A percentile compares a stretch with the other conserved stretches of the same genome.
Evolutionary conservation across 2,797 vertebrate species (phyloP).

Genomic region (Galago senegalensis): DNA sequence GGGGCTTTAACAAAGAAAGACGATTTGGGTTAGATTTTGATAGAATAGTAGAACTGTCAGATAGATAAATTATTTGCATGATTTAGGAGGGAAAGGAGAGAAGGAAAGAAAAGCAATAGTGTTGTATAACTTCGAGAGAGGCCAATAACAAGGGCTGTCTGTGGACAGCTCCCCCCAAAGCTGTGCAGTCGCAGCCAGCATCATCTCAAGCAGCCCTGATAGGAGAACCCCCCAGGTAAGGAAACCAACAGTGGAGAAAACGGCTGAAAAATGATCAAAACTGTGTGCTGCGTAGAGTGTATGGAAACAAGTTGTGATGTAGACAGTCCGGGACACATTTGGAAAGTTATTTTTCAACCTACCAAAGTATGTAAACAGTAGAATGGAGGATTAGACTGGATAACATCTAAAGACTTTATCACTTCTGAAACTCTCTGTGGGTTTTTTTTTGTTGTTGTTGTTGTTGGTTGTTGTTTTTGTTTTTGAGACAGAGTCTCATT

Average conservation of each 20-base stretch:
- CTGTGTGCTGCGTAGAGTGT: background rate
- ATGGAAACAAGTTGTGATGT: background rate
- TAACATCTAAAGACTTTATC: background rate
- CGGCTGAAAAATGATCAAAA: background rate
- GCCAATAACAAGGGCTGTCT: background rate
- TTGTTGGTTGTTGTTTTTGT: too few species aligned
- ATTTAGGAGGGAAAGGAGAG: background rate
- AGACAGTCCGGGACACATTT: background rate
- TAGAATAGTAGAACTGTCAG: background rate
- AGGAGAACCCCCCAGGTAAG: background rate
- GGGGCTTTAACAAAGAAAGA: background rate
- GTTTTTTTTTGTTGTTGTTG: too few species aligned
- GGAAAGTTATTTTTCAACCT: background rate
- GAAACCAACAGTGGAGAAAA: slow-evolving; percentile 13
- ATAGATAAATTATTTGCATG: background rate
- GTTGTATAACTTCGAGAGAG: background rate
- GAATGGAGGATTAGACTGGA: background rate
- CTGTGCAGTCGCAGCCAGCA: background rate
- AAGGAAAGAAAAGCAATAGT: background rate
- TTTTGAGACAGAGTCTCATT: too few species aligned
- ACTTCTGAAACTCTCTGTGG: background rate
- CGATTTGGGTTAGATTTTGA: background rate
- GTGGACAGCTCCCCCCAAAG: background rate
- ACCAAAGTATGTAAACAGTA: background rate
- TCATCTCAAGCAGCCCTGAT: background rate